Evolutionary conservation across 2,797 vertebrate genomes (phyloP).

Genomic region (Sorex maritimensis): DNA sequence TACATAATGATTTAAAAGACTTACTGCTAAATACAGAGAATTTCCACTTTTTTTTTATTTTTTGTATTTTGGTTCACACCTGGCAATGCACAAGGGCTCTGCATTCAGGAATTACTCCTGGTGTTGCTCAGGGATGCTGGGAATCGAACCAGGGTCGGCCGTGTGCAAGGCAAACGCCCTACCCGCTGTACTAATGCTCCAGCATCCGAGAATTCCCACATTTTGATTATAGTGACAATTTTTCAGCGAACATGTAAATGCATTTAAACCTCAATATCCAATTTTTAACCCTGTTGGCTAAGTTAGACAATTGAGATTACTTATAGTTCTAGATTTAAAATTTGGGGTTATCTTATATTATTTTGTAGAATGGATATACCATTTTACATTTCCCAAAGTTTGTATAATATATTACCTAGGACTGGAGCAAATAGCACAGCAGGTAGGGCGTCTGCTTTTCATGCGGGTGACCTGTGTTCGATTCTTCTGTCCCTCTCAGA

Average conservation of each 20-base stretch:
- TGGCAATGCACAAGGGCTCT: no score
- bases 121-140: no score
- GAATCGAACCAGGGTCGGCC: no score
- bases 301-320: neutral
- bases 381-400: neutral
- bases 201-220: neutral
- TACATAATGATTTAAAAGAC: neutral
- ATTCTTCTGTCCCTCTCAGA: no score
- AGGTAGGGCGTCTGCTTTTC: no score
- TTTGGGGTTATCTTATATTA: neutral
- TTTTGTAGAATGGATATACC: neutral
- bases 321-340: neutral
- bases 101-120: no score
- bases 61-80: no score
- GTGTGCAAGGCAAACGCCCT: no score
- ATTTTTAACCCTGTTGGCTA: neutral
- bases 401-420: no score
- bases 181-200: no score
- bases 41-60: neutral
- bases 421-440: no score
- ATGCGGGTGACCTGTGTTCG: no score
- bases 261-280: neutral
- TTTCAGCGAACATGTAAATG: neutral
- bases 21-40: constrained; percentile 1
- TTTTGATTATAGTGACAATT: constrained; percentile 14